These are phyloP conservation scores for Hymenopus coronatus DNA, from an alignment of 2,888 invertebrate genomes.

Conservation along the genomic window DNA sequence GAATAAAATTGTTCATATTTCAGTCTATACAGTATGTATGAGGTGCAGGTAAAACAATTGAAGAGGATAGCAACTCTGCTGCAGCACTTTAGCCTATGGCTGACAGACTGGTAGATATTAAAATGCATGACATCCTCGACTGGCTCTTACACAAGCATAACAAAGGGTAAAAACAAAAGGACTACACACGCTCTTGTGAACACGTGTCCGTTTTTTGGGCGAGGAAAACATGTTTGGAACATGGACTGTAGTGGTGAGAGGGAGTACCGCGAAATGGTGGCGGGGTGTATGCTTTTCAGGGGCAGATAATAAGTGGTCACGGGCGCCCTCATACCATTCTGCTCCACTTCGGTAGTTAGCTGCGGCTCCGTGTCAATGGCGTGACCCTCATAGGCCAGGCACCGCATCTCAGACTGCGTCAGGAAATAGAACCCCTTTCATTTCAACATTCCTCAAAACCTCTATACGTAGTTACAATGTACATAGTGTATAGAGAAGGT, in stretches of 20 bases:
- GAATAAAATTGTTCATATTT: too few species aligned
- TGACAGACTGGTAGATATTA: background rate
- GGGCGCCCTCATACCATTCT: background rate
- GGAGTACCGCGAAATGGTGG: background rate
- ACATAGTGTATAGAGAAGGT: too few species aligned
- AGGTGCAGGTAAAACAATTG: too few species aligned
- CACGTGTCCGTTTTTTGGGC: background rate
- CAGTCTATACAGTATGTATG: too few species aligned
- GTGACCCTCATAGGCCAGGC: too few species aligned
- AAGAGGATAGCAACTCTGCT: too few species aligned
- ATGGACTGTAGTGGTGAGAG: background rate
- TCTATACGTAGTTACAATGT: too few species aligned
- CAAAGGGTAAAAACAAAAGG: background rate
- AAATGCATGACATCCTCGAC: background rate
- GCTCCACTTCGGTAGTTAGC: background rate
- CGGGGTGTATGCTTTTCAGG: background rate
- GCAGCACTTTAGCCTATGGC: background rate
- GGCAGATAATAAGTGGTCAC: background rate
- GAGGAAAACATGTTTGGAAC: background rate
- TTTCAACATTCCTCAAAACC: too few species aligned
- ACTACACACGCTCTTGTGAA: background rate
- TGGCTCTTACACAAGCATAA: background rate
- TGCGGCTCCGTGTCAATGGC: background rate
- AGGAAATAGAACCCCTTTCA: too few species aligned
- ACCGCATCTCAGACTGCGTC: too few species aligned